phyloP scores from a whole-genome alignment of 2,888 invertebrate genomes.

The Desoria tigrina region DNA sequence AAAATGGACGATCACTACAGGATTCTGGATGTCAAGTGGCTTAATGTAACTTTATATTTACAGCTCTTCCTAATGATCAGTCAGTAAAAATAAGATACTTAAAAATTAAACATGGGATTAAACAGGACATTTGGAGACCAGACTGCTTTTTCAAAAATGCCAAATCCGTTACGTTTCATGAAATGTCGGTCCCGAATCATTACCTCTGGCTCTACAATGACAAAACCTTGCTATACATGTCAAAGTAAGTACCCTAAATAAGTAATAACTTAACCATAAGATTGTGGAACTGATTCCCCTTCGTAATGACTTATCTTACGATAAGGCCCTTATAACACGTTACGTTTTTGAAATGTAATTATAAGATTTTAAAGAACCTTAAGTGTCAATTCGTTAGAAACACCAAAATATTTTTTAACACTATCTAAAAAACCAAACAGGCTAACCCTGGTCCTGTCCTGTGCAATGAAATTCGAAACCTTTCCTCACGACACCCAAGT shows the following conservation, averaged over 20 bases:
- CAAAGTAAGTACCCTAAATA: constrained; percentile 64
- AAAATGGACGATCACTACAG: constrained; percentile 91
- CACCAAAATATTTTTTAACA: constrained; percentile 2
- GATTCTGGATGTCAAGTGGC: constrained; percentile 85
- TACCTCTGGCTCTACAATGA: constrained; percentile 89
- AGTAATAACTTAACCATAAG: too few relatives aligned
- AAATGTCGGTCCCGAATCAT: constrained; percentile 92
- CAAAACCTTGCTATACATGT: constrained; percentile 88
- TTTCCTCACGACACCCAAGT: constrained; percentile 93
- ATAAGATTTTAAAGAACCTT: too few relatives aligned
- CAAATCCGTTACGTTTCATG: constrained; percentile 87
- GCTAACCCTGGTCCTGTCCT: constrained; percentile 82
- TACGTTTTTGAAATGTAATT: too few relatives aligned
- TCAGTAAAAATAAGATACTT: background rate
- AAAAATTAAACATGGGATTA: background rate
- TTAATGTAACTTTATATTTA: constrained; percentile 57
- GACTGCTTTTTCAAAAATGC: constrained; percentile 94
- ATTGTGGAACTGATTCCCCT: too few relatives aligned
- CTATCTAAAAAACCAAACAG: constrained; percentile 64
- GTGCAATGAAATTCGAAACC: constrained; percentile 91
- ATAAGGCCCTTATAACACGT: too few relatives aligned
- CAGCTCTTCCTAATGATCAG: too few relatives aligned
- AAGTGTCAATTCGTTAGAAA: background rate
- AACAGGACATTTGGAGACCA: constrained; percentile 84
- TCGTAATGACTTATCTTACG: too few relatives aligned